These are phyloP conservation scores for Castor canadensis DNA, from an alignment of 2,113 vertebrate species.

Conservation along the genomic window DNA sequence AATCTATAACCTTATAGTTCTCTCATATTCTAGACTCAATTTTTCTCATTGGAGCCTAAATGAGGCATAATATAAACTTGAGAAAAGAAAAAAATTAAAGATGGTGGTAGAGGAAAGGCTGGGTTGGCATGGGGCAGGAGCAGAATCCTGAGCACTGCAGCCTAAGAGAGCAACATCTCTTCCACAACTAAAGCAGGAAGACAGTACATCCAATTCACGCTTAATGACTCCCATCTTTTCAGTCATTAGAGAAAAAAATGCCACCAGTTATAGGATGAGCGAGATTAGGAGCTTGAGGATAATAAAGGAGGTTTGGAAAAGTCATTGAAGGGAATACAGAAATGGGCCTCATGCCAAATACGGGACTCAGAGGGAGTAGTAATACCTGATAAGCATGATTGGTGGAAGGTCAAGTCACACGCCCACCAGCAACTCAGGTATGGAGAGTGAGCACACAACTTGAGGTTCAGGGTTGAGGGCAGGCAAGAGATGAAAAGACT, in stretches of 20 bases:
- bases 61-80: background rate
- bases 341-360: background rate
- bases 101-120: background rate
- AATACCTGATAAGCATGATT: background rate
- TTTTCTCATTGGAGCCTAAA: background rate
- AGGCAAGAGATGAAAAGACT: background rate
- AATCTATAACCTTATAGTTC: background rate
- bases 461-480: background rate
- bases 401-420: background rate
- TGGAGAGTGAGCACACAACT: background rate
- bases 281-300: background rate
- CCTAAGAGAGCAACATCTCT: background rate
- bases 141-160: background rate
- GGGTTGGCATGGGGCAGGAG: background rate
- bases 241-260: background rate
- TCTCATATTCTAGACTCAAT: background rate
- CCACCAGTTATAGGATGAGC: background rate
- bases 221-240: background rate
- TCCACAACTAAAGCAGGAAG: background rate
- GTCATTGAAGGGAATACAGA: background rate
- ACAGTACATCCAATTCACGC: background rate
- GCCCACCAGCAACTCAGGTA: background rate
- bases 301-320: background rate
- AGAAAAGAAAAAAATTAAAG: background rate
- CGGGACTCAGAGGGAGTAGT: background rate